These are phyloP conservation scores for Peromyscus nudipes DNA, from an alignment of 2,797 vertebrate species.

Conservation along the genomic window DNA sequence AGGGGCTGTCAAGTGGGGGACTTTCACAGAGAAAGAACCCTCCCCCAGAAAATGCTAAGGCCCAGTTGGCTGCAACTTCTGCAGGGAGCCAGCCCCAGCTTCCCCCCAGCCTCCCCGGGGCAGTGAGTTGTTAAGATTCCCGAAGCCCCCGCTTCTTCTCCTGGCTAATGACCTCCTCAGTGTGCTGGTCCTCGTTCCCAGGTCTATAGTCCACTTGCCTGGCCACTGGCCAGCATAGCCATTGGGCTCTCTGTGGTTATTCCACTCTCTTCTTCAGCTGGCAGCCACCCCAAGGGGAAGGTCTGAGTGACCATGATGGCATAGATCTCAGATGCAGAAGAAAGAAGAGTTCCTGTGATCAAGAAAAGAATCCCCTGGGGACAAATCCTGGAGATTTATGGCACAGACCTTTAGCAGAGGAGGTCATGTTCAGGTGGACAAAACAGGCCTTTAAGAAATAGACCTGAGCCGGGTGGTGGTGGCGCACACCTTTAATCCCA, in stretches of 20 bases:
- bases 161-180: background rate
- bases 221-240: fast-evolving
- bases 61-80: background rate
- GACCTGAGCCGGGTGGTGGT: background rate
- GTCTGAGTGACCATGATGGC: background rate
- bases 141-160: background rate
- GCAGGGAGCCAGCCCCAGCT: background rate
- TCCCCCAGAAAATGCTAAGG: background rate
- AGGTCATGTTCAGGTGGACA: background rate
- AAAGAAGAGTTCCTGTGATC: background rate
- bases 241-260: fast-evolving
- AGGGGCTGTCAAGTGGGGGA: background rate
- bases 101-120: too few relatives aligned
- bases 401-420: background rate
- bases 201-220: background rate
- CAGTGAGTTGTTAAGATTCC: background rate
- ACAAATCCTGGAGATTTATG: background rate
- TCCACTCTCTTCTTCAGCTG: background rate
- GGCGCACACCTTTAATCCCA: background rate
- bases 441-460: background rate
- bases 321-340: fast-evolving
- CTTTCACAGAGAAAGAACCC: background rate
- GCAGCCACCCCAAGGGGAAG: background rate
- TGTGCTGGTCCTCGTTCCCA: background rate
- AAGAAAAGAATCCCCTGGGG: background rate